Base-by-base conservation (phyloP, 35 echinoderm and acorn worm genomes). In the Apostichopus parvimensis region DNA sequence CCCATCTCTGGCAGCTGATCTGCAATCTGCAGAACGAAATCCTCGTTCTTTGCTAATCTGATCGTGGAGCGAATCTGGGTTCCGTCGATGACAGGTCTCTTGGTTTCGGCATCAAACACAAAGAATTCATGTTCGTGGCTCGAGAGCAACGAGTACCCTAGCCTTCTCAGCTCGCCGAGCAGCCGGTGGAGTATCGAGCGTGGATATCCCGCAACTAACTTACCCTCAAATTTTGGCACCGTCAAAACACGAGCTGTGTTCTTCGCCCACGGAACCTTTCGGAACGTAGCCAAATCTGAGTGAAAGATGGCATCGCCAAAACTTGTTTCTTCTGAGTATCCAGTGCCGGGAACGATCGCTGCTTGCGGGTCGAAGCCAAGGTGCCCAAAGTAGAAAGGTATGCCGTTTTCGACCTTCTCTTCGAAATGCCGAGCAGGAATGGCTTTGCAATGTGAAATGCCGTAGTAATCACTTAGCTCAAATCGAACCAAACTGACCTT, bases 91-190 rank as follows among this genome's bases (percentile, higher is more conserved):
- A 93, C 55, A 14, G 92, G 94, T 53, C 90, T 65, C 92, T 80
- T 91, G 26, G 94, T 95, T 59, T 92, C 75, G 12, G 28, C 73
- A 7, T 95, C 79, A 56, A 95, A 86, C 1, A 91, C 86, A 86
- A 77, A 93, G 73, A 95, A 95, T 73, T 95, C 91, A 65, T 95
- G 70, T n/a, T 87, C 92, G 87, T 87, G 85, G 23, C 79, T 21
- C 4, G 92, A 87, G 17, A 88, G 57, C 10, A 93, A 52, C 12
- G 82, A 73, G 58, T 93, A 93, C 3, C 92, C 92, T 68, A 93
- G 45, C 9, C 88, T 13, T 58, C 77, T 10, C 14, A 93, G 71
- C 17, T 80, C 83, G 7, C 10, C 57, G 61, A 93, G 23, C 55
- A 87, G 60, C 45, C 68, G 52, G 57, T 87, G 54, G 34, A 77